Evolutionary conservation across 2,113 vertebrate genomes (phyloP).

Genomic region (Reinhardtius hippoglossoides): DNA sequence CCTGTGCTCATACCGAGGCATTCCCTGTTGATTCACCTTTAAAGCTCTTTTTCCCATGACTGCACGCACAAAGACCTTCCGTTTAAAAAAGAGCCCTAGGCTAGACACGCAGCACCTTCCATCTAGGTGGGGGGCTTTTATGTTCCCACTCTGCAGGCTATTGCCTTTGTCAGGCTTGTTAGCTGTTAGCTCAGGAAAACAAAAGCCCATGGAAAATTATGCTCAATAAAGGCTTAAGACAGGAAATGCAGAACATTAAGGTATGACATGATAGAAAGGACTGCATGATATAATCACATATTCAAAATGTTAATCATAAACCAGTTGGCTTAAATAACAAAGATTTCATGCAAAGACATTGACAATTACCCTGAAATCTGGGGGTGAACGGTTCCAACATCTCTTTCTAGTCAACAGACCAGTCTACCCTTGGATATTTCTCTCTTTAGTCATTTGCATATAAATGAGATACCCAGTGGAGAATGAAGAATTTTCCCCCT

Average conservation of each 20-base stretch:
- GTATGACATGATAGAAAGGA: neutral
- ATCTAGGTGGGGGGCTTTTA: slow-evolving; percentile 59
- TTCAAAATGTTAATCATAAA: neutral
- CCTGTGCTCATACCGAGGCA: slow-evolving; percentile 45
- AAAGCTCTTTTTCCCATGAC: slow-evolving; percentile 79
- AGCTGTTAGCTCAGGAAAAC: slow-evolving; percentile 34
- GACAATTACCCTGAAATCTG: neutral
- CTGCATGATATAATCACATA: neutral
- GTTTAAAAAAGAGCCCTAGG: slow-evolving; percentile 60
- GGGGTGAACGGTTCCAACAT: slow-evolving; percentile 25
- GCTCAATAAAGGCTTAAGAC: slow-evolving; percentile 9
- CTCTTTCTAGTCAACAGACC: neutral
- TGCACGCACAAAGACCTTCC: slow-evolving; percentile 67
- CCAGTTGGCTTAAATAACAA: neutral
- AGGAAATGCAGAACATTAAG: slow-evolving; percentile 4
- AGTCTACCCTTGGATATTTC: neutral
- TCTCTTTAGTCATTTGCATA: slow-evolving; percentile 57
- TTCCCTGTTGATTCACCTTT: slow-evolving; percentile 76
- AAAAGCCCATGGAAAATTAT: slow-evolving; percentile 20
- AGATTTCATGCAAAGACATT: slow-evolving; percentile 5
- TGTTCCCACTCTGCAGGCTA: slow-evolving; percentile 41
- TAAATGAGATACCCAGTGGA: slow-evolving; percentile 69
- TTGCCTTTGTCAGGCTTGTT: slow-evolving; percentile 56
- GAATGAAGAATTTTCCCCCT: slow-evolving; percentile 69
- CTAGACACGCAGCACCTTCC: slow-evolving; percentile 66